Evolutionary conservation across 2,888 invertebrate species (phyloP), one percentile per base, ranked within the genome.

Genomic region (Spisula solida): DNA sequence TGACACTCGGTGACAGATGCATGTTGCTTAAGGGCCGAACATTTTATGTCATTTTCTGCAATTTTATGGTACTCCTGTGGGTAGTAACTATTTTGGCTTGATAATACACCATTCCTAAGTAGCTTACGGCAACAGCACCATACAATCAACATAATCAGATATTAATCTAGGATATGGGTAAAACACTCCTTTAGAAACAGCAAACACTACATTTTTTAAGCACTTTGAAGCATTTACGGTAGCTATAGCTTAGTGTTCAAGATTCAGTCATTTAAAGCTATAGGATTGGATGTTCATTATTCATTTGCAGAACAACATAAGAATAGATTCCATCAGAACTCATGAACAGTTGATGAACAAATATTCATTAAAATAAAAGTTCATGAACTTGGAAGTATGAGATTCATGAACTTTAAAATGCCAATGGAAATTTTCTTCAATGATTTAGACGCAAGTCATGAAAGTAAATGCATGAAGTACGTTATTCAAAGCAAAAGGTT

Each of bases 11-110:
- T 16, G 75, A 75, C 75, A 75, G 75, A 75, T 75, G 75, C 31
- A 31, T 75, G 75, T 75, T 75, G 75, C 75, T 75, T 75, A 75
- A 75, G 75, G 75, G 75, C 16, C 34, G 18, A 75, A 31, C 75
- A 75, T 75, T 75, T 75, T 75, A 75, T 75, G 75, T 31, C 34
- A 31, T 75, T 75, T 75, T 75, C 75, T 34, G 34, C 75, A 12
- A 2, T 75, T 75, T 75, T 75, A 75, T 18, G 34, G 34, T 75
- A 4, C 75, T 75, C 75, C 5, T 18, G 75, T 34, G 31, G 75
- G 25, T 34, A 8, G 31, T 75, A 75, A 75, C 31, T 75, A 31
- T 66, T 75, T 75, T 75, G 75, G 75, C 75, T 75, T 75, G 31
- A 75, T 75, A 34, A 75, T 75, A 31, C 16, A 18, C 31, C 16